Conservation (phyloP, 2,113 vertebrate species). For the Serinus canaria region DNA sequence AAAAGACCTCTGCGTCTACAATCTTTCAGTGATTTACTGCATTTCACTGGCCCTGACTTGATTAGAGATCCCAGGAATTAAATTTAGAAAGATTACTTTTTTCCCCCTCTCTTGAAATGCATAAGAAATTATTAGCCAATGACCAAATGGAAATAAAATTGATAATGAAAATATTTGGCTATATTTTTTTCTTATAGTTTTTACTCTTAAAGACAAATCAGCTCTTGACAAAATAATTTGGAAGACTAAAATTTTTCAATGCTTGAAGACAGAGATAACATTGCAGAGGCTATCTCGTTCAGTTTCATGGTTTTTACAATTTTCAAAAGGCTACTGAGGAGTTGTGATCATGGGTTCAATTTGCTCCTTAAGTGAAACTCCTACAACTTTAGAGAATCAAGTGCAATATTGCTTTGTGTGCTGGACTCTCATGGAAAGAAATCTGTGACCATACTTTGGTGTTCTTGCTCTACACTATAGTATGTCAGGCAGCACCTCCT, state of each 20-base stretch:
- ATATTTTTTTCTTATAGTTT: neutral
- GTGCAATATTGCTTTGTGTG: neutral
- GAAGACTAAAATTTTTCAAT: neutral
- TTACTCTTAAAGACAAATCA: neutral
- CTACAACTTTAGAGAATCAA: neutral
- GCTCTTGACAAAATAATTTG: neutral
- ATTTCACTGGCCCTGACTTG: neutral
- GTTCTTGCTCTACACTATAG: neutral
- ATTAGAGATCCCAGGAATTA: neutral
- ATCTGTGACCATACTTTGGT: neutral
- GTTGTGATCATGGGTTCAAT: neutral
- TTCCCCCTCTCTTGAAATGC: neutral
- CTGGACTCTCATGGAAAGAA: neutral
- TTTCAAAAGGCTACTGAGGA: neutral
- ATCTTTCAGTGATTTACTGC: neutral
- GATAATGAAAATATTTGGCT: neutral
- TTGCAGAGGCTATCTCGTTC: neutral
- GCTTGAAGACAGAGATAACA: neutral
- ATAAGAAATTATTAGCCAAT: neutral
- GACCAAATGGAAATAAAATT: neutral
- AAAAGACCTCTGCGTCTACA: neutral
- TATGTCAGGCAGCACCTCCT: slow-evolving; percentile 52
- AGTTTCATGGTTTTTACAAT: neutral
- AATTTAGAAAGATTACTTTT: neutral
- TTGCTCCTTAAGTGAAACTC: neutral